Conservation (phyloP, 2,113 vertebrate genomes). For the Cinclus cinclus region DNA sequence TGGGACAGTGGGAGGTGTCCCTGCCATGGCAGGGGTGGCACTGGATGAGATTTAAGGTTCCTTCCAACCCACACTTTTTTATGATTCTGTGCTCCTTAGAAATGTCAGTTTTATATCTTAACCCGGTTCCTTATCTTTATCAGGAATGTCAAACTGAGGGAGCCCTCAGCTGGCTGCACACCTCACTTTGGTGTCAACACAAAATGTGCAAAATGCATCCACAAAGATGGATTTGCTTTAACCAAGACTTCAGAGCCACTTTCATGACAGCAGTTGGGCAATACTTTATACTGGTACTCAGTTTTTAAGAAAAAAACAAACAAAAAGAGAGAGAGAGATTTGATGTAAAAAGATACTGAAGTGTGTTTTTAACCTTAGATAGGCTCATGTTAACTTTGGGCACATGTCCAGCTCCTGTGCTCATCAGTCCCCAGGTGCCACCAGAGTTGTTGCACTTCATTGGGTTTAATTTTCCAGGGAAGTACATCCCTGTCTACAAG, state of each 20-base stretch:
- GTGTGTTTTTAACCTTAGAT: not conserved
- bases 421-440: not conserved
- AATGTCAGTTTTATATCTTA: not conserved
- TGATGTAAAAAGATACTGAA: not conserved
- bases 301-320: not conserved
- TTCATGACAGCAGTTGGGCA: rapidly evolving
- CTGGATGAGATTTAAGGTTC: rapidly evolving
- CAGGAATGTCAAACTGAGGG: not conserved
- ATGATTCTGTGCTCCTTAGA: not conserved
- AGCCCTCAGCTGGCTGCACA: not conserved
- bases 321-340: not conserved
- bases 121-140: not conserved
- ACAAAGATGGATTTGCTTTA: not conserved
- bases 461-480: not conserved
- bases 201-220: too few species aligned
- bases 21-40: not conserved
- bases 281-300: not conserved
- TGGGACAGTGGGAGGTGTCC: not conserved
- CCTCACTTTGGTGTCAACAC: not conserved
- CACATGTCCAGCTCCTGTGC: not conserved
- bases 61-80: too few species aligned
- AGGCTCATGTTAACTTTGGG: not conserved
- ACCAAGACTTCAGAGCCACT: not conserved
- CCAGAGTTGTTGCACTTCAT: not conserved
- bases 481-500: not conserved